Conservation (phyloP, 2,113 vertebrate genomes). For the Saimiri boliviensis region DNA sequence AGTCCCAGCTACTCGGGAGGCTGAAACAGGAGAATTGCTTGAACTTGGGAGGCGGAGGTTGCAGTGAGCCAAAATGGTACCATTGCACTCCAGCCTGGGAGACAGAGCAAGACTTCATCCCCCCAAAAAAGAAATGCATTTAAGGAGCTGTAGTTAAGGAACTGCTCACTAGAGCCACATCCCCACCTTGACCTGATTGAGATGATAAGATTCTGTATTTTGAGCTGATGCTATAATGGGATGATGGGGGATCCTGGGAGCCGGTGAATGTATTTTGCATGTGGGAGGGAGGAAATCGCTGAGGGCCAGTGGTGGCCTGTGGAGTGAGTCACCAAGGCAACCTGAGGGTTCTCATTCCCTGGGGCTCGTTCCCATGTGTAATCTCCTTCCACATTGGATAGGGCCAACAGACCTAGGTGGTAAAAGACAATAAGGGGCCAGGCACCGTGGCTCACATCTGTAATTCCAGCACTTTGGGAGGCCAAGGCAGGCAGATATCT, state of each 20-base stretch:
- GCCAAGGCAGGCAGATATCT: too few species aligned
- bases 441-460: too few species aligned
- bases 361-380: not conserved
- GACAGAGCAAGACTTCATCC: too few species aligned
- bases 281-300: not conserved
- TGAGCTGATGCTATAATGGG: not conserved
- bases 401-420: not conserved
- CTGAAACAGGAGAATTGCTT: too few species aligned
- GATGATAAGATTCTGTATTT: constrained; percentile 7
- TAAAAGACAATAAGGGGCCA: not conserved
- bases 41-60: not conserved
- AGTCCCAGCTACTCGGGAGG: too few species aligned
- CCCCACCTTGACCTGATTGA: not conserved
- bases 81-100: too few species aligned
- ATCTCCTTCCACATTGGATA: not conserved
- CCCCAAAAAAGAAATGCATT: too few species aligned
- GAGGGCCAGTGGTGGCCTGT: not conserved
- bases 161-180: not conserved
- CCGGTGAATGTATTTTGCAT: not conserved
- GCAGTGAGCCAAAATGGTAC: not conserved
- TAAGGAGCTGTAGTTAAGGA: not conserved
- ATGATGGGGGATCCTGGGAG: not conserved
- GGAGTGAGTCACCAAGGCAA: not conserved
- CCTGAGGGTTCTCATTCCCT: not conserved
- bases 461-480: too few species aligned